These are phyloP conservation scores for Rhynchonycteris naso DNA, from an alignment of 2,797 vertebrate species.

Conservation along the genomic window DNA sequence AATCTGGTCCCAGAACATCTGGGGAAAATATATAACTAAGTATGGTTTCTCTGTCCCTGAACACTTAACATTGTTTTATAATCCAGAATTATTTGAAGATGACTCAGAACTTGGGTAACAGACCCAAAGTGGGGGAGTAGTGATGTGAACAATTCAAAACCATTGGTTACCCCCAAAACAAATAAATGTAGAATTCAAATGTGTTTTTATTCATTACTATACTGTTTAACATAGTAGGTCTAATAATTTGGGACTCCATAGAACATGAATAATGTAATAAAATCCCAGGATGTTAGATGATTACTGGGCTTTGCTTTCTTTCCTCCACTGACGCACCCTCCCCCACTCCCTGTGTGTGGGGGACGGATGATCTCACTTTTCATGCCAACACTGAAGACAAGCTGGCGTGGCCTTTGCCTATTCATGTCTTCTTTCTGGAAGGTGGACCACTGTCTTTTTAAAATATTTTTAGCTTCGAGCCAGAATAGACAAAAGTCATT, in stretches of 20 bases:
- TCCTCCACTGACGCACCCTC: background rate
- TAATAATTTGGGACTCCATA: constrained; percentile 33
- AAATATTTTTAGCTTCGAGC: constrained; percentile 12
- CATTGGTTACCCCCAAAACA: background rate
- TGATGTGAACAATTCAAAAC: background rate
- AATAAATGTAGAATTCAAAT: constrained; percentile 4
- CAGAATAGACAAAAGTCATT: constrained; percentile 13
- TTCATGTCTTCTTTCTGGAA: background rate
- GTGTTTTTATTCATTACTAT: constrained; percentile 1
- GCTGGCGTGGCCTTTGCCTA: background rate
- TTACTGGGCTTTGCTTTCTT: background rate
- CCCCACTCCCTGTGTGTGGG: background rate
- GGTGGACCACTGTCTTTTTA: background rate
- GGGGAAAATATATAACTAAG: background rate
- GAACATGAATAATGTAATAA: constrained; percentile 30
- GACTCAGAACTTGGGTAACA: background rate
- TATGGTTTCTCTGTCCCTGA: background rate
- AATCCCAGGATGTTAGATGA: background rate
- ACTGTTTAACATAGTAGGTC: constrained; percentile 41
- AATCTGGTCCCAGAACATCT: background rate
- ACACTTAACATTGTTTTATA: background rate
- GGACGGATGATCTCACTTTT: background rate
- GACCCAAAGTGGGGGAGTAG: background rate
- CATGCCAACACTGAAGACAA: background rate
- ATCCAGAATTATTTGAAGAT: background rate